Base-by-base conservation (phyloP, 1,140 invertebrate genomes). In the Zaprionus ghesquierei region DNA sequence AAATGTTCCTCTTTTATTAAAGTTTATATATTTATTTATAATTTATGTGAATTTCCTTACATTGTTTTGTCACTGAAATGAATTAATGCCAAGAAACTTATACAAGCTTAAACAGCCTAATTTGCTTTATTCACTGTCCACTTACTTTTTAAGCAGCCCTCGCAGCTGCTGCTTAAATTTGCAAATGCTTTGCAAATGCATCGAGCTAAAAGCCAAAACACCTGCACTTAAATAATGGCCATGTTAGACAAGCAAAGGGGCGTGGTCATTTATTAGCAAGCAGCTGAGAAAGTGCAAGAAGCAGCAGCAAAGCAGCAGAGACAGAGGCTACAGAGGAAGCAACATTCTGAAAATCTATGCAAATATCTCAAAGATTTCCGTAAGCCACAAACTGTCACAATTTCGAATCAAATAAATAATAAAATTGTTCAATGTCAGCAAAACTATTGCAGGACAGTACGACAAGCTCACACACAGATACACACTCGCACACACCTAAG, bases 361-460 rank as follows among this genome's bases (percentile, higher is more conserved):
- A 38, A 23, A 58, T 38, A 27, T 18, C 18, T 58, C 18, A 58
- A 58, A 15, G 20, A 38, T 29, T 20, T 20, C 9, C n/a, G 22
- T 18, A 31, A n/a, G 41, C 29, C 44, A 35, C 46, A 66, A 66
- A 66, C 50, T 59, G 27, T 50, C 33, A 54, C 35, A 54, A 50
- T 41, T 63, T 29, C 9, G 59, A 50, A 59, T 58, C 29, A 58
- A 66, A 66, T 66, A 66, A 66, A 66, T 66, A 50, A 58, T 58
- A 50, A 18, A 59, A 66, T 50, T 49, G 53, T 25, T 27, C 49
- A 59, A 50, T 54, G 64, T 59, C 53, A 66, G 64, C 55, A 63
- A 56, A 59, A 50, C 46, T 55, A 35, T 50, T 51, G 44, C 29
- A 59, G 54, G 54, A 66, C 46, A 63, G 29, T 53, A 12, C n/a